These are phyloP conservation scores for Thrips palmi DNA, from an alignment of 1,140 invertebrate species.

Conservation along the genomic window DNA sequence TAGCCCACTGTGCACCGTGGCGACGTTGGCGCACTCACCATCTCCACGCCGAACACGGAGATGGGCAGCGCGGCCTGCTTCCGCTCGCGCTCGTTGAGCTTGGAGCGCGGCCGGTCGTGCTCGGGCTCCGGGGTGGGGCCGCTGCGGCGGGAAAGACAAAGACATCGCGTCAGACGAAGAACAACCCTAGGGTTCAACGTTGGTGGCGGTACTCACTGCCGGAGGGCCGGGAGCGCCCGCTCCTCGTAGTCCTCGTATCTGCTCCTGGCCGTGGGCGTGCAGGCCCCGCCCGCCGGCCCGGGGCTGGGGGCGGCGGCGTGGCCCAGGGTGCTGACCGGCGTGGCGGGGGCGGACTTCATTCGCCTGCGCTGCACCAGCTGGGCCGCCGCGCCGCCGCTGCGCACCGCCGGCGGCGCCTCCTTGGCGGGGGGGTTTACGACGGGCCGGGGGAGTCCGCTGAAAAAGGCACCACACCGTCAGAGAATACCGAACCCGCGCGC, in stretches of 20 bases:
- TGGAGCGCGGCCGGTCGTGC: constrained; percentile 37
- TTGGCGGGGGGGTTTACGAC: too few species aligned
- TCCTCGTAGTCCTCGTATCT: constrained; percentile 77
- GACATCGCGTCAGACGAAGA: too few species aligned
- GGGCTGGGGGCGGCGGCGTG: constrained; percentile 6
- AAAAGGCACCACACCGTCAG: too few species aligned
- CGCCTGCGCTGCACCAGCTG: constrained; percentile 8
- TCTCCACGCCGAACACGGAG: constrained; percentile 69
- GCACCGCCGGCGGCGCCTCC: too few species aligned
- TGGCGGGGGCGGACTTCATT: constrained; percentile 1
- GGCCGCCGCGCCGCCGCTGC: too few species aligned
- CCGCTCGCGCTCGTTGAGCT: constrained; percentile 67
- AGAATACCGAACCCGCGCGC: too few species aligned
- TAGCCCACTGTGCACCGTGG: too few species aligned
- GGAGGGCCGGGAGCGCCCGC: constrained; percentile 56
- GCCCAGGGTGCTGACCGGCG: constrained; percentile 9
- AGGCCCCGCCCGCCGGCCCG: neutral
- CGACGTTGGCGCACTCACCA: constrained; percentile 35
- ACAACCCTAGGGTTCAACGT: neutral
- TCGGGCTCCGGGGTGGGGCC: constrained; percentile 48
- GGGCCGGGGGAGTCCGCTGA: too few species aligned
- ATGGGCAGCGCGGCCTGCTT: constrained; percentile 80
- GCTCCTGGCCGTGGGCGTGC: constrained; percentile 38
- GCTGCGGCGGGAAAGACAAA: neutral
- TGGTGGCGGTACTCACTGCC: constrained; percentile 40